Evolutionary conservation across 1,140 invertebrate species (phyloP).

Genomic region (Diabrotica virgifera): DNA sequence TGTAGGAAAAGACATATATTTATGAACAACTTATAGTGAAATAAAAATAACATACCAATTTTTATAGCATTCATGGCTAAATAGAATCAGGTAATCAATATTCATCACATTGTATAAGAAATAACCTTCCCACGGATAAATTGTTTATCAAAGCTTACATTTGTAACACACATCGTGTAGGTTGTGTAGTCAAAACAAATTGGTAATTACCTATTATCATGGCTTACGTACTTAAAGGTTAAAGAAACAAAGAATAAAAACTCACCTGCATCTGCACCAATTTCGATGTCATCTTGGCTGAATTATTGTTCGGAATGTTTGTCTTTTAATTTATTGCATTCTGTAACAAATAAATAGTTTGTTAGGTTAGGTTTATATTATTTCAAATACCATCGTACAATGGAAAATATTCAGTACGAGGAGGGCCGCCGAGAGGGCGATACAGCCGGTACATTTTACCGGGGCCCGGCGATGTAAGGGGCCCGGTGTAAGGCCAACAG

Average conservation of each 20-base stretch:
- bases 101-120: neutral
- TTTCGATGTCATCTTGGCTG: slow-evolving; percentile 46
- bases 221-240: neutral
- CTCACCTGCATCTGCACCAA: slow-evolving; percentile 57
- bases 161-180: neutral
- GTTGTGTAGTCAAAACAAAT: neutral
- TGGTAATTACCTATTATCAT: neutral
- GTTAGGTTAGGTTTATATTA: neutral
- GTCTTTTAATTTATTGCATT: slow-evolving; percentile 7
- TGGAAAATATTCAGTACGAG: no score
- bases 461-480: no score
- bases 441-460: no score
- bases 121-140: neutral
- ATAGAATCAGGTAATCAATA: neutral
- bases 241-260: neutral
- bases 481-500: no score
- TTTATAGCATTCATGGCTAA: no score
- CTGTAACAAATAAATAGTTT: slow-evolving; percentile 2
- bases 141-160: no score
- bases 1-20: no score
- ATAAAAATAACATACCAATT: no score
- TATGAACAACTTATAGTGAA: no score
- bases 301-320: neutral
- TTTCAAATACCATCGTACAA: no score
- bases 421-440: no score